Conservation (phyloP, 2,113 vertebrate species). For the Sphyrna mokarran region DNA sequence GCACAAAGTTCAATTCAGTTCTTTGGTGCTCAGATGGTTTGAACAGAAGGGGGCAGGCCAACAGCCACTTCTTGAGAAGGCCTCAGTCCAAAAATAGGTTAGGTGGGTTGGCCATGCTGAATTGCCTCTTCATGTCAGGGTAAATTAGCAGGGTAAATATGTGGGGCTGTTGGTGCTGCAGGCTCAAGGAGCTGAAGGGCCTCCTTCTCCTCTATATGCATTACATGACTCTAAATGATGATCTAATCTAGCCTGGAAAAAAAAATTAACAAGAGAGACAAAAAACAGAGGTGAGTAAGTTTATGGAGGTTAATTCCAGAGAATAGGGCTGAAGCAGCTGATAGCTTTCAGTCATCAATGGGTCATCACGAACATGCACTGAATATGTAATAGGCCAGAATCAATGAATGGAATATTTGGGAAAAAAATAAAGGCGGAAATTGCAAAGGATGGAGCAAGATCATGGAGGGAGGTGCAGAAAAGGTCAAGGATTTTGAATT, state of each 20-base stretch:
- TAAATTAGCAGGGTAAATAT: too few relatives aligned
- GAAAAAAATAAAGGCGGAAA: neutral
- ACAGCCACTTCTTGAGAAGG: neutral
- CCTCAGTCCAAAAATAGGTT: too few relatives aligned
- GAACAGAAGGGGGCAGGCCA: neutral
- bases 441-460: neutral
- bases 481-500: neutral
- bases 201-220: too few relatives aligned
- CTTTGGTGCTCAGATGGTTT: neutral
- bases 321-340: neutral
- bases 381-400: neutral
- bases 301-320: neutral
- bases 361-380: neutral
- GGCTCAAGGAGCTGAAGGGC: too few relatives aligned
- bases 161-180: too few relatives aligned
- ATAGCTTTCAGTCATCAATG: neutral
- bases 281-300: neutral
- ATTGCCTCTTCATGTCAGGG: too few relatives aligned
- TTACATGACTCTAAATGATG: too few relatives aligned
- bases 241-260: neutral
- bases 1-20: neutral
- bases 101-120: too few relatives aligned
- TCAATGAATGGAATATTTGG: neutral
- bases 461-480: neutral
- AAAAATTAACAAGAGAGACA: neutral